Evolutionary conservation across 2,888 invertebrate species (phyloP).

Genomic region (Drosophila barbarae): DNA sequence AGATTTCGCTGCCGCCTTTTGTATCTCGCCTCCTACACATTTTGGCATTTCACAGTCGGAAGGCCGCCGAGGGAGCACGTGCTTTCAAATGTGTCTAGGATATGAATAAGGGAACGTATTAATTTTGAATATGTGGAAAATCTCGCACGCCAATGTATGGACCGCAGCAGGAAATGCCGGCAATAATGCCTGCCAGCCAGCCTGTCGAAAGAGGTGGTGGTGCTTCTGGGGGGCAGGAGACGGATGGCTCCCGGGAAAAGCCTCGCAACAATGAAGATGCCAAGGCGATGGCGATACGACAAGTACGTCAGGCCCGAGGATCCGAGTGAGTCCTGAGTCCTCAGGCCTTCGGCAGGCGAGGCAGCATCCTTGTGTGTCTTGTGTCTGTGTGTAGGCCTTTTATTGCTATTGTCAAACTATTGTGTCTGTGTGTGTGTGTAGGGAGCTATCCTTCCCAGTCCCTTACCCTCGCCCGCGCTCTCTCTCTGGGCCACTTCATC

Average conservation of each 20-base stretch:
- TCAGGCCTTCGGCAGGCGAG: not conserved
- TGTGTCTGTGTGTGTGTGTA: slow-evolving; percentile 48
- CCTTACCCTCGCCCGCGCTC: not conserved
- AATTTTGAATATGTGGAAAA: slow-evolving; percentile 75
- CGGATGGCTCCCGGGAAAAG: slow-evolving; percentile 45
- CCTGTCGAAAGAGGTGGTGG: slow-evolving; percentile 38
- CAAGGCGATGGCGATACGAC: slow-evolving; percentile 67
- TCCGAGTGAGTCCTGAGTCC: slow-evolving; percentile 7
- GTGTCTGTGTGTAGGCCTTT: slow-evolving; percentile 60
- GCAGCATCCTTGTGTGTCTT: slow-evolving; percentile 5
- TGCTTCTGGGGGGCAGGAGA: not conserved
- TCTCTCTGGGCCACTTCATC: slow-evolving; percentile 38
- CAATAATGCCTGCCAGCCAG: slow-evolving; percentile 47
- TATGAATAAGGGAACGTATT: slow-evolving; percentile 73
- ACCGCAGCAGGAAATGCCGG: slow-evolving; percentile 44
- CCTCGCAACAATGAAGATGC: slow-evolving; percentile 68
- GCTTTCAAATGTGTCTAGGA: slow-evolving; percentile 70
- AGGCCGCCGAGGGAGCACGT: slow-evolving; percentile 59
- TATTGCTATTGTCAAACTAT: slow-evolving; percentile 75
- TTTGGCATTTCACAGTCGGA: slow-evolving; percentile 62
- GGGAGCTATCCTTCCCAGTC: slow-evolving; percentile 4
- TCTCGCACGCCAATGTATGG: slow-evolving; percentile 61
- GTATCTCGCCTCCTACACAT: slow-evolving; percentile 24
- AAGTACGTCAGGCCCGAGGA: slow-evolving; percentile 60
- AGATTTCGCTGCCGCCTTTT: slow-evolving; percentile 48